Evolutionary conservation across 2,888 invertebrate species (phyloP).

Genomic region (Geotrupes spiniger): DNA sequence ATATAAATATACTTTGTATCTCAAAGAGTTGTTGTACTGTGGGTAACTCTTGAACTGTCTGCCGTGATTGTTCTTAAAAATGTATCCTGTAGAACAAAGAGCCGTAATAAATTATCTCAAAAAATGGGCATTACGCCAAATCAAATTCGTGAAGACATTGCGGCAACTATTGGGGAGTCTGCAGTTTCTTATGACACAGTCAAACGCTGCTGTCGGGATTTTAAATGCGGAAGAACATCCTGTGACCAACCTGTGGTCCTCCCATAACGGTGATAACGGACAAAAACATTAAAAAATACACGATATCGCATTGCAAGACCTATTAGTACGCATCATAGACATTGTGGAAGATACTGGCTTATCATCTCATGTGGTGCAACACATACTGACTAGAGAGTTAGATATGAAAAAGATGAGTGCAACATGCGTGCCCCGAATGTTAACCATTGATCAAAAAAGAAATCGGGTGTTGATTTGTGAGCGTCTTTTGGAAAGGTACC

Average conservation of each 20-base stretch:
- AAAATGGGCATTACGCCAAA: background rate
- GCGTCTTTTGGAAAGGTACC: no score
- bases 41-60: background rate
- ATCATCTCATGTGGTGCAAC: no score
- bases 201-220: no score
- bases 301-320: background rate
- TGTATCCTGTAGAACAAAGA: background rate
- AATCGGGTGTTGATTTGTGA: no score
- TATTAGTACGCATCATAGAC: background rate
- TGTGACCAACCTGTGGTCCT: no score
- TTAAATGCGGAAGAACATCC: background rate
- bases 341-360: background rate
- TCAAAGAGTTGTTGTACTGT: background rate
- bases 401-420: background rate
- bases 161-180: no score
- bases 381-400: background rate
- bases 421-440: no score
- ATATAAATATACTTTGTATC: no score
- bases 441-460: no score
- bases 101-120: background rate
- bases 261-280: conserved; percentile 1
- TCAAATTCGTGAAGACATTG: no score
- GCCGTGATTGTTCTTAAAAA: background rate
- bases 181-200: no score
- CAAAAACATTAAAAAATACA: background rate